A percentile compares a stretch with the other conserved stretches of the same genome.
Evolutionary conservation across 2,888 invertebrate species (phyloP).

Genomic region (Tipula vernalis): DNA sequence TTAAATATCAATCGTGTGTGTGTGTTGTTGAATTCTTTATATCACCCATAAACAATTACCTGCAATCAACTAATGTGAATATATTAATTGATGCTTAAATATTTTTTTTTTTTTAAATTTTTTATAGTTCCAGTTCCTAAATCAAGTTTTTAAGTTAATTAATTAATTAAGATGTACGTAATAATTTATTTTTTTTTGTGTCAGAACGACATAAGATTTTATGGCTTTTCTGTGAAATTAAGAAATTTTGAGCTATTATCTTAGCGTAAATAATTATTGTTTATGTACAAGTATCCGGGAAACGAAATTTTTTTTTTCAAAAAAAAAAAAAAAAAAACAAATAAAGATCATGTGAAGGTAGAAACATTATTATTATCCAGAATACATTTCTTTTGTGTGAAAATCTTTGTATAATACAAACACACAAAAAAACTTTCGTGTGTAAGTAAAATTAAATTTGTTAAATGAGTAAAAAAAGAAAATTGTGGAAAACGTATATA

Average conservation of each 20-base stretch:
- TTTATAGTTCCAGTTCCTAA: neutral
- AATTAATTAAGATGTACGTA: neutral
- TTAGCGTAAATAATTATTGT: no score
- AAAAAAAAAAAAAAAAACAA: no score
- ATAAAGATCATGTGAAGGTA: neutral
- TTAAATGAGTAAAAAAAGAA: neutral
- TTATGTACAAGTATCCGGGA: no score
- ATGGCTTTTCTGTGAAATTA: no score
- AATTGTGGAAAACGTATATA: neutral
- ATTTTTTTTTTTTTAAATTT: neutral
- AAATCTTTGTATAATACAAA: neutral
- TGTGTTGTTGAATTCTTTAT: neutral
- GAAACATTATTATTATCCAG: neutral
- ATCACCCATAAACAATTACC: neutral
- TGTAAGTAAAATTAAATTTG: neutral
- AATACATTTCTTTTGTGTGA: neutral
- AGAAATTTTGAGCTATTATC: no score
- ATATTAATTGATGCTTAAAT: neutral
- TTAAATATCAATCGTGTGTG: neutral
- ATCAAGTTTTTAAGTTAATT: neutral
- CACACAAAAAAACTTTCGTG: neutral
- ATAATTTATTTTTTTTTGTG: neutral
- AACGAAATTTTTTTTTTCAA: no score
- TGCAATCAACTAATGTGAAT: neutral
- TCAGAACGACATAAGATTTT: neutral